Percentiles rank a stretch among this genome's conserved stretches.
Conservation (phyloP, 2,797 vertebrate species). For the Micromesistius poutassou region DNA sequence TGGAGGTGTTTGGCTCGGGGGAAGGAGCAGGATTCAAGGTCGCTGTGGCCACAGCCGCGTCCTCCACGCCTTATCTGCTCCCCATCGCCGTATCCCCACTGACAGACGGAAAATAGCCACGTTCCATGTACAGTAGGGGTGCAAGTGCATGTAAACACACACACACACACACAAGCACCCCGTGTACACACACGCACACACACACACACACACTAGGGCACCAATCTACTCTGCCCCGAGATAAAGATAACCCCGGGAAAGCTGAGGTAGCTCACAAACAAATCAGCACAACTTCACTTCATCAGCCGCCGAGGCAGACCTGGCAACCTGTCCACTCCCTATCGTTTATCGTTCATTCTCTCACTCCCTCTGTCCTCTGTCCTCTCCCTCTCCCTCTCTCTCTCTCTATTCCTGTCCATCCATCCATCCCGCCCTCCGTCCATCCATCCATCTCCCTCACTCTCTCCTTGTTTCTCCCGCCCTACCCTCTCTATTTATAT, state of each 20-base stretch:
- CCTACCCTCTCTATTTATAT: neutral
- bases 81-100: slow-evolving; percentile 67
- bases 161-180: slow-evolving; percentile 4
- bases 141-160: slow-evolving; percentile 1
- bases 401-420: slow-evolving; percentile 43
- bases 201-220: slow-evolving; percentile 41
- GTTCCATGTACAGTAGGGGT: slow-evolving; percentile 51
- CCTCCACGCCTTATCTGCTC: slow-evolving; percentile 61
- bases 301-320: slow-evolving; percentile 68
- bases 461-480: neutral
- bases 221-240: slow-evolving; percentile 56
- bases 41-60: slow-evolving; percentile 54
- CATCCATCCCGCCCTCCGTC: slow-evolving; percentile 45
- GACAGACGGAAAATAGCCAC: slow-evolving; percentile 69
- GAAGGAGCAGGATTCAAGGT: slow-evolving; percentile 65
- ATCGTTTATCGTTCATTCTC: slow-evolving; percentile 66
- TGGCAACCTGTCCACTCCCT: slow-evolving; percentile 65
- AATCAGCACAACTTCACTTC: slow-evolving; percentile 68
- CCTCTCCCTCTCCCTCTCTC: slow-evolving; percentile 51
- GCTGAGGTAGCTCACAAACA: slow-evolving; percentile 65
- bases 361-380: slow-evolving; percentile 50
- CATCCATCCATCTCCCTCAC: neutral
- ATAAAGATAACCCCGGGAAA: slow-evolving; percentile 68
- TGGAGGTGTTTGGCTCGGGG: neutral
- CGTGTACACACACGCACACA: slow-evolving; percentile 2